phyloP scores from a whole-genome alignment of 2,888 invertebrate genomes.

The Galerucella pusilla region DNA sequence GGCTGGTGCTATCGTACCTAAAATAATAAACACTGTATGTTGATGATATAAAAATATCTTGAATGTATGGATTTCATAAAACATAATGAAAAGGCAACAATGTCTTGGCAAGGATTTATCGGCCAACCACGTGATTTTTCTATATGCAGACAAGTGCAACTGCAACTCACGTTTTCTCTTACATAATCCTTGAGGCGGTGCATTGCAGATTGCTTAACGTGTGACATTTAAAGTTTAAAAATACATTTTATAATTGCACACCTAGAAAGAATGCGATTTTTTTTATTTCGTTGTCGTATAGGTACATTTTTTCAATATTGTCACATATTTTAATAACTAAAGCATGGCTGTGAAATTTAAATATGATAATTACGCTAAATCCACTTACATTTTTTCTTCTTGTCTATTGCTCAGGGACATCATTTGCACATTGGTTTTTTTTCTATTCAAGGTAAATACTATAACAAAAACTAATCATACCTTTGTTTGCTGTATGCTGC shows the following conservation, averaged over 20 bases:
- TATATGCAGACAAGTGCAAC: slow-evolving; percentile 39
- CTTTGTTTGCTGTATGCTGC: too few species aligned
- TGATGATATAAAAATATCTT: not conserved
- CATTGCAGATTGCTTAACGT: slow-evolving; percentile 48
- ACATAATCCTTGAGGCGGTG: slow-evolving; percentile 49
- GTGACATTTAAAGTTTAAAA: slow-evolving; percentile 56
- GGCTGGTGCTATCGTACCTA: too few species aligned
- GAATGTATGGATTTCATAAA: not conserved
- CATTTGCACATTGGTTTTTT: not conserved
- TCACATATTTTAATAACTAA: slow-evolving; percentile 39
- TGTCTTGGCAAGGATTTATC: slow-evolving; percentile 13
- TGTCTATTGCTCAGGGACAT: slow-evolving; percentile 16
- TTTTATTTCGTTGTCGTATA: slow-evolving; percentile 27
- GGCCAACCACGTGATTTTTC: slow-evolving; percentile 42
- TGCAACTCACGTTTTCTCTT: slow-evolving; percentile 54
- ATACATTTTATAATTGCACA: slow-evolving; percentile 39
- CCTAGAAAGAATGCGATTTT: slow-evolving; percentile 38
- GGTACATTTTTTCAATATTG: slow-evolving; percentile 34
- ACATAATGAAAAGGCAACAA: slow-evolving; percentile 1
- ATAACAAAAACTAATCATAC: too few species aligned
- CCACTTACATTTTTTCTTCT: slow-evolving; percentile 20
- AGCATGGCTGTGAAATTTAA: slow-evolving; percentile 35
- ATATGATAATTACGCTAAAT: slow-evolving; percentile 31
- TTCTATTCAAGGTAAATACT: not conserved
- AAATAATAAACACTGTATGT: too few species aligned